Conservation (phyloP, 2,797 vertebrate genomes). For the Hapalemur alaotrensis region DNA sequence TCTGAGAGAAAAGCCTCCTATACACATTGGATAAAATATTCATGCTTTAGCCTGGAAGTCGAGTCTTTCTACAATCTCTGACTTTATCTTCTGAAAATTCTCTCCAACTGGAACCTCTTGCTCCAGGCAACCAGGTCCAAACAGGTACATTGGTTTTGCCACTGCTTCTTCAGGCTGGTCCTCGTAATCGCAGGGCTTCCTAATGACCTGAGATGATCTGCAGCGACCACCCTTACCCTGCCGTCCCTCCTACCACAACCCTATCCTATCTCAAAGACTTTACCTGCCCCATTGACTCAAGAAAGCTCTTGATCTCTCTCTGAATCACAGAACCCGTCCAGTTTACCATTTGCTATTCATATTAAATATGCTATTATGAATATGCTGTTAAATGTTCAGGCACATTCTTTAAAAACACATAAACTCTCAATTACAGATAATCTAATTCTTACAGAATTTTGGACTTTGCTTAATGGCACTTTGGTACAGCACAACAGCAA, state of each 20-base stretch:
- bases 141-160: neutral
- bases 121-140: neutral
- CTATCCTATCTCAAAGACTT: neutral
- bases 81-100: conserved; percentile 32
- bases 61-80: conserved; percentile 2
- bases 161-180: neutral
- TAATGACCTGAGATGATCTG: neutral
- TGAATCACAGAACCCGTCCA: neutral
- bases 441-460: conserved; percentile 4
- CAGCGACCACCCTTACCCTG: neutral
- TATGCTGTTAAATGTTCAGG: neutral
- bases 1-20: conserved; percentile 23
- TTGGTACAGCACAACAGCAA: conserved; percentile 7
- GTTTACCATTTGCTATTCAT: neutral
- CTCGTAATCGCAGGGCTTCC: neutral
- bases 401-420: conserved; percentile 31
- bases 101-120: neutral
- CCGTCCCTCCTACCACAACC: neutral
- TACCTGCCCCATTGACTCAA: neutral
- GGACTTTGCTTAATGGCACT: conserved; percentile 25
- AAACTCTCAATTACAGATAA: neutral
- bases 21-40: neutral
- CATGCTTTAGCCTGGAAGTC: neutral
- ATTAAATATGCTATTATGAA: neutral
- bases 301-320: neutral